Percentiles rank a stretch among this genome's conserved stretches.
These are phyloP conservation scores for Sitobion miscanthi DNA, from an alignment of 1,140 invertebrate species.

Conservation along the genomic window DNA sequence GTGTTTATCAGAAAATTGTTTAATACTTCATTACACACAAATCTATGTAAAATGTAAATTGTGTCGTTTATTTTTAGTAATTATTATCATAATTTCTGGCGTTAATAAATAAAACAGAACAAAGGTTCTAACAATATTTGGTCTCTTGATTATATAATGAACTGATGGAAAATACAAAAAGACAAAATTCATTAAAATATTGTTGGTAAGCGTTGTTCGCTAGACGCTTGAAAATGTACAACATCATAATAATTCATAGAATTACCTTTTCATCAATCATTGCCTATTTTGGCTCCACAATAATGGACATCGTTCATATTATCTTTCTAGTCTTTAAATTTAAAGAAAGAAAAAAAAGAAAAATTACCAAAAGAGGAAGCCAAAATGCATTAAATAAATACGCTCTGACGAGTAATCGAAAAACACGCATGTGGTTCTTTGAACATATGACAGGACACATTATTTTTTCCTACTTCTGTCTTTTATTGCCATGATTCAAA, in stretches of 20 bases:
- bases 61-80: too few species aligned
- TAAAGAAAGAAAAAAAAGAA: not conserved
- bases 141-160: not conserved
- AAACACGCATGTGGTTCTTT: not conserved
- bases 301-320: not conserved
- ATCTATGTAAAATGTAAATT: too few species aligned
- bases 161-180: not conserved
- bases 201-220: not conserved
- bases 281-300: not conserved
- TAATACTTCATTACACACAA: too few species aligned
- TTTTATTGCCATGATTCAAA: not conserved
- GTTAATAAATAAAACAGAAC: too few species aligned
- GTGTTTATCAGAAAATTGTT: too few species aligned
- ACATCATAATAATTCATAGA: not conserved
- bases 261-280: not conserved
- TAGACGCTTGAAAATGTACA: not conserved
- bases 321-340: not conserved
- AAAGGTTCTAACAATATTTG: too few species aligned
- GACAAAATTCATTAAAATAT: not conserved
- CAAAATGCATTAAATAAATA: slow-evolving; percentile 35
- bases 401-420: not conserved
- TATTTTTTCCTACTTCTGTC: not conserved
- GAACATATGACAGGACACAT: not conserved
- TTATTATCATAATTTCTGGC: too few species aligned
- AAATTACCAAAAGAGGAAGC: not conserved